phyloP scores from a whole-genome alignment of 1,140 invertebrate species.

The Dufourea novaeangliae region DNA sequence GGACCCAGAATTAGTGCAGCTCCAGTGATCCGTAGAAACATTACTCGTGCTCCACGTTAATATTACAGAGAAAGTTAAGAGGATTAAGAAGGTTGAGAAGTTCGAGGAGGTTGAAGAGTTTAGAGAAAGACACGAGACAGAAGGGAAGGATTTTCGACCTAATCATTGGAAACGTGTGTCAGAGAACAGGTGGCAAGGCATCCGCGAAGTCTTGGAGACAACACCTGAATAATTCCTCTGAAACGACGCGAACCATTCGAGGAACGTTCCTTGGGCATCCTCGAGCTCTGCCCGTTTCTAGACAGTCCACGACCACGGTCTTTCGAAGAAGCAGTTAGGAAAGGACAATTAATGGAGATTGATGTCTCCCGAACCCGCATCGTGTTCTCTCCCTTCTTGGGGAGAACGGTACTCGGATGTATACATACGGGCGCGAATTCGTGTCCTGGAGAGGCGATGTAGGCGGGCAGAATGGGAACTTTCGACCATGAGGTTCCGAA shows the following conservation, averaged over 20 bases:
- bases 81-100: too few relatives aligned
- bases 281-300: not conserved
- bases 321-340: conserved; percentile 46
- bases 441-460: conserved; percentile 2
- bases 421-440: conserved; percentile 53
- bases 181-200: too few relatives aligned
- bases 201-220: too few relatives aligned
- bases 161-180: too few relatives aligned
- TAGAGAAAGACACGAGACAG: too few relatives aligned
- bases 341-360: conserved; percentile 54
- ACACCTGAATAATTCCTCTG: not conserved
- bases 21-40: too few relatives aligned
- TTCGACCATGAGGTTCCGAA: not conserved
- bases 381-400: conserved; percentile 20
- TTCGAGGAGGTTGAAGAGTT: too few relatives aligned
- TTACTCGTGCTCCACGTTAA: too few relatives aligned
- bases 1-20: too few relatives aligned
- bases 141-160: too few relatives aligned
- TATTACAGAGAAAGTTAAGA: too few relatives aligned
- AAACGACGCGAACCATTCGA: not conserved
- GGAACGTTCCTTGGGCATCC: not conserved
- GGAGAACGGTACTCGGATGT: conserved; percentile 3
- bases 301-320: not conserved
- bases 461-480: not conserved
- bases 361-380: conserved; percentile 50